Conservation (phyloP, 1,140 invertebrate species). For the Trichogramma pretiosum region DNA sequence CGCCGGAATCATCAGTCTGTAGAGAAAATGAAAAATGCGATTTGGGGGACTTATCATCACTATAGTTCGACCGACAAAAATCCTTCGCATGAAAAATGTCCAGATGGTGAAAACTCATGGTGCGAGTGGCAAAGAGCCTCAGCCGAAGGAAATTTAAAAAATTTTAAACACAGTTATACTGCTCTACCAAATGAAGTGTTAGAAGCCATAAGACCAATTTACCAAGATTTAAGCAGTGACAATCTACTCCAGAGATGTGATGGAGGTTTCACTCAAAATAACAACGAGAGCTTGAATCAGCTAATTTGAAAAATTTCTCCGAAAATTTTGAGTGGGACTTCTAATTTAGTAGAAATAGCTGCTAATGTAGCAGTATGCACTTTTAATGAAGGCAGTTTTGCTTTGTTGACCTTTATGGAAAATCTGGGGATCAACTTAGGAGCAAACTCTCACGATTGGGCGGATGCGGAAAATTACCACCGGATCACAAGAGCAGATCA, state of each 20-base stretch:
- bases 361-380: conserved; percentile 12
- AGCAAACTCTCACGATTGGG: conserved; percentile 5
- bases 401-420: conserved; percentile 13
- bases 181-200: conserved; percentile 1
- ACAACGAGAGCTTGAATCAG: conserved; percentile 16
- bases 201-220: conserved; percentile 11
- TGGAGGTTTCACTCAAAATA: conserved; percentile 15
- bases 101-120: conserved; percentile 15
- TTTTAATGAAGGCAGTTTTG: conserved; percentile 9
- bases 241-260: conserved; percentile 11
- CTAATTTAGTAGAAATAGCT: conserved; percentile 7
- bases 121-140: conserved; percentile 15
- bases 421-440: conserved; percentile 6
- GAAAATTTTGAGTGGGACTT: neutral
- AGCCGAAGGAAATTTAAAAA: neutral
- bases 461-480: neutral
- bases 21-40: conserved; percentile 5
- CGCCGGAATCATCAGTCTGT: conserved; percentile 10
- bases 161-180: neutral
- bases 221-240: conserved; percentile 8
- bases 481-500: conserved; percentile 16
- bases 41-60: conserved; percentile 17
- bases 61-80: conserved; percentile 18
- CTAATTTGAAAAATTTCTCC: conserved; percentile 14
- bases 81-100: conserved; percentile 14